Base-by-base conservation (phyloP, 1,140 invertebrate genomes). In the Heliconius nattereri region DNA sequence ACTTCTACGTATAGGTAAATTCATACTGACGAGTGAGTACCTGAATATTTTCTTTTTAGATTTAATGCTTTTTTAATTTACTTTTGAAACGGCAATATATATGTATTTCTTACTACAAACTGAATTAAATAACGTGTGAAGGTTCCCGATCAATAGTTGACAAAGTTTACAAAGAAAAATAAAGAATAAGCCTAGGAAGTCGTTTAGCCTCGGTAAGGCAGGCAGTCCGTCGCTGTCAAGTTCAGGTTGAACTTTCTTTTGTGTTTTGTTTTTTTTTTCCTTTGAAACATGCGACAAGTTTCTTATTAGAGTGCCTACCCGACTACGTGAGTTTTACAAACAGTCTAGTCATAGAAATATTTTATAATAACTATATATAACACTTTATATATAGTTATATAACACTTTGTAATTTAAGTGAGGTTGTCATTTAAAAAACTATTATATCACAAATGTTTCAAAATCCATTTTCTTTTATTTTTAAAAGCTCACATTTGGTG, bases 171-270 rank as follows among this genome's bases (percentile, higher is more conserved):
- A 7, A 66, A 57, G 73, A 75, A 23, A 75, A 54, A 75, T 75
- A 75, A 75, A 75, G 35, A 49, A 54, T 57, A 54, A 16, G 73
- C 54, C 73, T 75, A 57, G 73, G 23, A 75, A 75, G 73, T 75
- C 54, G 73, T 57, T 49, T 54, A 57, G 73, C 49, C 60, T 66
- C 60, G 60, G 23, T 78, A 79, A 74, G 80, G 82, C 82, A 75
- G 81, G 83, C 86, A 86, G 86, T 90, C 85, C 79, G 74, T 87
- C 82, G 79, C 86, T 90, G 91, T 91, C 91, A 91, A 89, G 82
- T 89, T 86, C 89, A 92, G 89, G 85, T 84, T 87, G 76, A 88
- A 88, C 78, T 89, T 89, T 82, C 80, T 78, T 82, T 85, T 85
- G 81, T 85, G 78, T 84, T 85, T 85, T 85, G 75, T 86, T 84